Percentiles rank a stretch among this genome's conserved stretches.
These are phyloP conservation scores for Ephestia elutella DNA, from an alignment of 1,140 invertebrate genomes.

Conservation along the genomic window DNA sequence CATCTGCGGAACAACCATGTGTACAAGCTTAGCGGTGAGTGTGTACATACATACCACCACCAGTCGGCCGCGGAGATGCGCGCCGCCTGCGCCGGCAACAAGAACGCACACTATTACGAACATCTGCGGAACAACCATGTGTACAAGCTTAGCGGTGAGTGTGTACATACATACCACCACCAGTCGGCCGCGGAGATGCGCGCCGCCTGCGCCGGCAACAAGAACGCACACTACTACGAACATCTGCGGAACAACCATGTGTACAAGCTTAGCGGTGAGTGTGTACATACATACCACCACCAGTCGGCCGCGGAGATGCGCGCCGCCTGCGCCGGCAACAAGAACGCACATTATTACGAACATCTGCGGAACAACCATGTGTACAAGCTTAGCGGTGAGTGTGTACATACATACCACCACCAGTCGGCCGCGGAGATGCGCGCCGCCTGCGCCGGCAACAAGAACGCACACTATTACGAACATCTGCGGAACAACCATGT, in stretches of 20 bases:
- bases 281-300: slow-evolving; percentile 78
- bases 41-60: slow-evolving; percentile 78
- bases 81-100: slow-evolving; percentile 76
- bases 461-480: slow-evolving; percentile 86
- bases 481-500: slow-evolving; percentile 83
- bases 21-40: slow-evolving; percentile 74
- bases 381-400: slow-evolving; percentile 74
- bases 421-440: slow-evolving; percentile 81
- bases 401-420: slow-evolving; percentile 78
- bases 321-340: slow-evolving; percentile 76
- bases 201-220: slow-evolving; percentile 76
- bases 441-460: slow-evolving; percentile 76
- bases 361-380: slow-evolving; percentile 83
- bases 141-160: slow-evolving; percentile 74
- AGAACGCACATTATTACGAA: slow-evolving; percentile 86
- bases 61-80: slow-evolving; percentile 81
- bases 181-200: slow-evolving; percentile 81
- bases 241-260: slow-evolving; percentile 83
- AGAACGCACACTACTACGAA: slow-evolving; percentile 86
- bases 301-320: slow-evolving; percentile 81
- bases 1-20: slow-evolving; percentile 83
- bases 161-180: slow-evolving; percentile 78
- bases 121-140: slow-evolving; percentile 83
- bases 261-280: slow-evolving; percentile 74
- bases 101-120: slow-evolving; percentile 86